A percentile compares a stretch with the other conserved stretches of the same genome.
Evolutionary conservation across 1,140 invertebrate genomes (phyloP).

Genomic region (Metaphire vulgaris): DNA sequence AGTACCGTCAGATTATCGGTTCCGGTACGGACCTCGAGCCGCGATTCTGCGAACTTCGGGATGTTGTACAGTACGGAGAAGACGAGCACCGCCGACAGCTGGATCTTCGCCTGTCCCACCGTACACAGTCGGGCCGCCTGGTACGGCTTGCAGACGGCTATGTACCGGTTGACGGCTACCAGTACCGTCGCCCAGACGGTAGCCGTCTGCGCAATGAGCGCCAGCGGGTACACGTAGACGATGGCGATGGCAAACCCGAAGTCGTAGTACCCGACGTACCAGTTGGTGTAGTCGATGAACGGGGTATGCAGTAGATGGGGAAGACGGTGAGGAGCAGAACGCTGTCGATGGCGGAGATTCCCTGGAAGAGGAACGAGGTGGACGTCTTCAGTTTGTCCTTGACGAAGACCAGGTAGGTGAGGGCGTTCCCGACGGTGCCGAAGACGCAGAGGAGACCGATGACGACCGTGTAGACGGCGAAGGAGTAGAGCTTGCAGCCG

Average conservation of each 20-base stretch:
- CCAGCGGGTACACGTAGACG: constrained; percentile 15
- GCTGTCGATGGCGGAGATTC: constrained; percentile 25
- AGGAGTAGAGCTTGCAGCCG: constrained; percentile 24
- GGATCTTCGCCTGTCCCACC: constrained; percentile 19
- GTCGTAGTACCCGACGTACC: background rate
- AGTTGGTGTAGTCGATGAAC: constrained; percentile 10
- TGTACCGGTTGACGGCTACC: constrained; percentile 27
- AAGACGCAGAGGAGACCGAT: constrained; percentile 23
- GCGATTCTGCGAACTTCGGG: constrained; percentile 6
- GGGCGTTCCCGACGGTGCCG: constrained; percentile 24
- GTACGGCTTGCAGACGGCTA: constrained; percentile 28
- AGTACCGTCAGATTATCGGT: background rate
- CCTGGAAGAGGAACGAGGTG: constrained; percentile 28
- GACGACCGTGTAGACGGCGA: constrained; percentile 21
- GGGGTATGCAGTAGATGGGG: constrained; percentile 22
- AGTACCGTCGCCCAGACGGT: constrained; percentile 30
- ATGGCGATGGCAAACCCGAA: constrained; percentile 3
- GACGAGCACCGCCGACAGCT: constrained; percentile 20
- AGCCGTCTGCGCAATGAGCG: constrained; percentile 25
- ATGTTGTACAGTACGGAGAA: constrained; percentile 27
- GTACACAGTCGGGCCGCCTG: constrained; percentile 21
- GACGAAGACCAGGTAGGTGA: constrained; percentile 24
- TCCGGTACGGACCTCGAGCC: background rate
- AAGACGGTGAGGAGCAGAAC: constrained; percentile 18
- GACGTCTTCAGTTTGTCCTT: constrained; percentile 31